phyloP scores from a whole-genome alignment of 2,888 invertebrate species.

The Zonitis immaculata region DNA sequence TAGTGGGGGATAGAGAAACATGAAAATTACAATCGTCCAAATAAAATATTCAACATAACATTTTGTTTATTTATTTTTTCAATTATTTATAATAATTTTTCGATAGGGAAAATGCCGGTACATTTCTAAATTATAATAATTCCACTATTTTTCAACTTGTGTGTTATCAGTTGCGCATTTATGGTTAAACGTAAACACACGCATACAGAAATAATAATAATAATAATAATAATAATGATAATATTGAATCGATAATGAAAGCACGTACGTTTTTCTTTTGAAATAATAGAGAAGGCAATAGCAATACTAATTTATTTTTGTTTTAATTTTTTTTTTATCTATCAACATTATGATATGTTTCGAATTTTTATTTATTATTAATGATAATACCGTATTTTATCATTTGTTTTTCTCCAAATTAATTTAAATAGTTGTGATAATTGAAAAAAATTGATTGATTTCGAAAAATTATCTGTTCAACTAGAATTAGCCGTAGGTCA shows the following conservation, averaged over 20 bases:
- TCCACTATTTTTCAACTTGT: neutral
- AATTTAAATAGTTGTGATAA: no score
- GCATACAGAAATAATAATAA: neutral
- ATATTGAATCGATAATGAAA: slow-evolving; percentile 4
- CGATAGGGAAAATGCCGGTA: neutral
- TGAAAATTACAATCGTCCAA: neutral
- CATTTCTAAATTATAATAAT: neutral
- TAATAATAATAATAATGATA: no score
- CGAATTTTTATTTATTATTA: neutral
- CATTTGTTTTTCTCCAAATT: no score
- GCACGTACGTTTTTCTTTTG: slow-evolving; percentile 2
- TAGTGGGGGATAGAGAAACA: neutral
- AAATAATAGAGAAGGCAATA: neutral
- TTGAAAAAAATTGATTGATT: no score
- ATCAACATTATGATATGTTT: neutral
- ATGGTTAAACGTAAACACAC: neutral
- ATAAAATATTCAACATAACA: neutral
- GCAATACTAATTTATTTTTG: neutral
- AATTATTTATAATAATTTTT: no score
- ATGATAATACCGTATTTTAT: no score
- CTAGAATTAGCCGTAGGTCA: no score
- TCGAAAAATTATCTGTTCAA: no score
- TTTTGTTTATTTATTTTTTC: no score
- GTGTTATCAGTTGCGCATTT: neutral
- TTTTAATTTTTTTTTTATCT: neutral